Percentiles rank a stretch among this genome's conserved stretches.
These are phyloP conservation scores for Actias luna DNA, from an alignment of 2,888 invertebrate species.

Conservation along the genomic window DNA sequence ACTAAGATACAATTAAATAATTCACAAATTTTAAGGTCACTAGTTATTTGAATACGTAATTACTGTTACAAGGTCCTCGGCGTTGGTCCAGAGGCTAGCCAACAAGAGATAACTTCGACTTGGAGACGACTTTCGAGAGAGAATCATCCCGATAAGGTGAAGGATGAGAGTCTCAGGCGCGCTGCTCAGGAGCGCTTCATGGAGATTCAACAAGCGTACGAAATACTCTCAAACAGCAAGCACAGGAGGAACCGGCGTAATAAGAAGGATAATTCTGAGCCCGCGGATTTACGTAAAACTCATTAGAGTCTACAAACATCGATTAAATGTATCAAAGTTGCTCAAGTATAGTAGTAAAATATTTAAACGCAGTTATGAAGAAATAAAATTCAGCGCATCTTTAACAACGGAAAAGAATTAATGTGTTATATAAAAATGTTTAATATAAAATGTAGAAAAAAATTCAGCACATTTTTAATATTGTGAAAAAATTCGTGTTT, in stretches of 20 bases:
- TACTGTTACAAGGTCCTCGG: constrained; percentile 83
- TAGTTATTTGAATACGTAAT: not conserved
- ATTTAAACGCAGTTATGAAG: not conserved
- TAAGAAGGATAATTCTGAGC: constrained; percentile 84
- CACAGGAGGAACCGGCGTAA: constrained; percentile 88
- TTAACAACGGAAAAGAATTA: too few relatives aligned
- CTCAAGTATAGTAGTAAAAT: not conserved
- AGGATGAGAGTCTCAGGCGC: constrained; percentile 85
- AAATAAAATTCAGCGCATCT: too few relatives aligned
- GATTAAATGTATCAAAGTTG: not conserved
- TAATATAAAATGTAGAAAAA: too few relatives aligned
- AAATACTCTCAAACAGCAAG: constrained; percentile 92
- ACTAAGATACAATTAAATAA: too few relatives aligned
- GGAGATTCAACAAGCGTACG: constrained; percentile 96
- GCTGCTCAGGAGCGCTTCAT: constrained; percentile 93
- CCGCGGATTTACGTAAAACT: not conserved
- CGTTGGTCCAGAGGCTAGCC: constrained; percentile 89
- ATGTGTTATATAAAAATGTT: too few relatives aligned
- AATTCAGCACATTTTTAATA: too few relatives aligned
- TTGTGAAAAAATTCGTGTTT: too few relatives aligned
- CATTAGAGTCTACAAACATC: not conserved
- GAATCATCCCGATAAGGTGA: constrained; percentile 95
- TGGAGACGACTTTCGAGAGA: constrained; percentile 92
- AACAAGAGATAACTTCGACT: constrained; percentile 91
- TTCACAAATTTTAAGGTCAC: not conserved